phyloP scores from a whole-genome alignment of 2,888 invertebrate species.

The Drosophila lutescens region DNA sequence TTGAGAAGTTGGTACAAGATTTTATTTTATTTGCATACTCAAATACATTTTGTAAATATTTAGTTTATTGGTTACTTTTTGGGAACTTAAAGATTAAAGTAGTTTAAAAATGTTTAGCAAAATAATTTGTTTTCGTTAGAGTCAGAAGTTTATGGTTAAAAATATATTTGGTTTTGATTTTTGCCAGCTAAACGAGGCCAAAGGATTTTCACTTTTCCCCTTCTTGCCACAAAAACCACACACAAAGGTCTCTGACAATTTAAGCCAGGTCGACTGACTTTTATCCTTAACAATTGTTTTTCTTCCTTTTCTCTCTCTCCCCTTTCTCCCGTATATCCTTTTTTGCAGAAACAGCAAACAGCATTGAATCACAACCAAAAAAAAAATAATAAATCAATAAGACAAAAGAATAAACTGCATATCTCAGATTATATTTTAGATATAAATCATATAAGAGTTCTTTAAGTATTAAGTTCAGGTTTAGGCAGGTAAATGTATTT shows the following conservation, averaged over 20 bases:
- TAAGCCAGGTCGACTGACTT: constrained; percentile 37
- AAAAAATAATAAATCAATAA: constrained; percentile 50
- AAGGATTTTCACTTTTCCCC: constrained; percentile 22
- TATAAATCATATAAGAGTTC: constrained; percentile 57
- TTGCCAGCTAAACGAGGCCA: constrained; percentile 30
- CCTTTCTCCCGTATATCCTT: constrained; percentile 22
- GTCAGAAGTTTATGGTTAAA: background rate
- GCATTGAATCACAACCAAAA: constrained; percentile 18
- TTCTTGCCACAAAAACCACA: constrained; percentile 34
- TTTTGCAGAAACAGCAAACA: constrained; percentile 48
- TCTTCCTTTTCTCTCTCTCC: constrained; percentile 15
- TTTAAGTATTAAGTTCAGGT: constrained; percentile 68
- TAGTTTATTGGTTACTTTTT: background rate
- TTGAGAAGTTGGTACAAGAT: background rate
- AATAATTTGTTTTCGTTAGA: constrained; percentile 7
- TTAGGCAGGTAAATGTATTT: constrained; percentile 72
- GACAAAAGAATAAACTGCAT: constrained; percentile 60
- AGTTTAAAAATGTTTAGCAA: background rate
- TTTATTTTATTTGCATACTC: background rate
- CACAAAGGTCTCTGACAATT: constrained; percentile 49
- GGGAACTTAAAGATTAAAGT: background rate
- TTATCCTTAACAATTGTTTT: constrained; percentile 38
- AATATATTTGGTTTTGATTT: constrained; percentile 13
- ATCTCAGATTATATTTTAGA: constrained; percentile 55
- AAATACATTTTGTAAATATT: background rate